phyloP scores from a whole-genome alignment of 1,140 invertebrate genomes.

The Microvelia longipes region DNA sequence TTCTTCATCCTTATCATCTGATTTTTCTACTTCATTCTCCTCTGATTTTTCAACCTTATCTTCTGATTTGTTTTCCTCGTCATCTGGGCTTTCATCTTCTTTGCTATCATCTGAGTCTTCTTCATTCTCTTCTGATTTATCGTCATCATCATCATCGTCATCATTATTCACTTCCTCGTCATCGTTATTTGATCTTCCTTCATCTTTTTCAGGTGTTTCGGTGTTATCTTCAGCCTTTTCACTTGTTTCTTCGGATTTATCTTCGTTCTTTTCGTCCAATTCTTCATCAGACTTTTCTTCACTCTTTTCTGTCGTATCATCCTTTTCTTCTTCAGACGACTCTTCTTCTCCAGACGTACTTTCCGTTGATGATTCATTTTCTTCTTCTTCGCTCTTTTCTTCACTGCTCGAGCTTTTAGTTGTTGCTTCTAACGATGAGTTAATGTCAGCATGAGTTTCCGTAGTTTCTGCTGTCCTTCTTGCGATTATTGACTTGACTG shows the following conservation, averaged over 20 bases:
- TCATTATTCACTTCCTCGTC: not conserved
- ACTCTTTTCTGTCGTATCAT: not conserved
- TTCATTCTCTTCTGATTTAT: not conserved
- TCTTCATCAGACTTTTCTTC: not conserved
- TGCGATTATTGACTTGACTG: not conserved
- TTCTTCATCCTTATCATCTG: not conserved
- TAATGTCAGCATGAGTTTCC: too few relatives aligned
- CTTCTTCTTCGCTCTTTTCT: not conserved
- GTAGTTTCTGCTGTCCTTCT: not conserved
- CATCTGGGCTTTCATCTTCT: not conserved
- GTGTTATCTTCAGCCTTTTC: not conserved
- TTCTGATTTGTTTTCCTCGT: not conserved
- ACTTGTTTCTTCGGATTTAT: too few relatives aligned
- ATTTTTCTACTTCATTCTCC: not conserved
- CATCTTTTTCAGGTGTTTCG: not conserved
- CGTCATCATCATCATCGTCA: too few relatives aligned
- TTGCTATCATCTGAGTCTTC: not conserved
- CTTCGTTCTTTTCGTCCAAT: not conserved
- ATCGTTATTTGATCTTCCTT: too few relatives aligned
- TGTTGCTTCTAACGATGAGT: too few relatives aligned
- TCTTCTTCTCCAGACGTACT: not conserved
- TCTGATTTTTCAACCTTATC: not conserved
- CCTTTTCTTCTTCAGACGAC: not conserved
- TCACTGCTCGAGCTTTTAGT: too few relatives aligned
- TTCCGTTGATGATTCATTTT: not conserved